Conservation (phyloP, 2,113 vertebrate genomes). For the Nicator chloris region DNA sequence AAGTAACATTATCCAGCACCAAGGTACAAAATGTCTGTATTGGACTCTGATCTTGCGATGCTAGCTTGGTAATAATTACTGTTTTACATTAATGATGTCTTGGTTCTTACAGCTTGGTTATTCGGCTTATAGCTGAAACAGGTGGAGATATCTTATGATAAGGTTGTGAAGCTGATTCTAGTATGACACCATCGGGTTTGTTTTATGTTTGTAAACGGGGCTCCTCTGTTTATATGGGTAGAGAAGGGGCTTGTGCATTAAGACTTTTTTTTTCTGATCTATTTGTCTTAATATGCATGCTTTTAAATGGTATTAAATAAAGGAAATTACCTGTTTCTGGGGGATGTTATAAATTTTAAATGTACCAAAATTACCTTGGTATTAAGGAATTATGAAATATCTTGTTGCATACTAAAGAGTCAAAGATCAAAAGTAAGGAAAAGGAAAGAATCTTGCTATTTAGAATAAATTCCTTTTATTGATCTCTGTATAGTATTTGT, state of each 20-base stretch:
- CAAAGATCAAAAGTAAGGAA: background rate
- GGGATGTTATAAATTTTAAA: background rate
- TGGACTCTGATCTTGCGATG: slow-evolving; percentile 36
- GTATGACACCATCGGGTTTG: background rate
- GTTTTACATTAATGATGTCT: slow-evolving; percentile 12
- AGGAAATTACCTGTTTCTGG: background rate
- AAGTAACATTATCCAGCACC: slow-evolving; percentile 46
- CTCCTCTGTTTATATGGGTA: background rate
- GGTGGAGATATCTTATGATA: background rate
- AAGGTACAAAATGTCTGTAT: slow-evolving; percentile 55
- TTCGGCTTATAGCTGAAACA: background rate
- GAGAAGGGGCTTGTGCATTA: background rate
- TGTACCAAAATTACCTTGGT: background rate
- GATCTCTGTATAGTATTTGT: background rate
- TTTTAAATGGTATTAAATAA: slow-evolving; percentile 2
- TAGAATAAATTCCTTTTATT: background rate
- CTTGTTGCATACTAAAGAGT: background rate
- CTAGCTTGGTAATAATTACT: background rate
- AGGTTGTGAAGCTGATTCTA: background rate
- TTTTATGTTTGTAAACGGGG: background rate
- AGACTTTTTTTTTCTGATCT: background rate
- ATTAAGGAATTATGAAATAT: background rate
- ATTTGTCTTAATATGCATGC: background rate
- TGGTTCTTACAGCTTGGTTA: background rate
- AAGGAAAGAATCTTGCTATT: background rate